Evolutionary conservation across 2,113 vertebrate genomes (phyloP).

Genomic region (Hydrochoerus hydrochaeris): DNA sequence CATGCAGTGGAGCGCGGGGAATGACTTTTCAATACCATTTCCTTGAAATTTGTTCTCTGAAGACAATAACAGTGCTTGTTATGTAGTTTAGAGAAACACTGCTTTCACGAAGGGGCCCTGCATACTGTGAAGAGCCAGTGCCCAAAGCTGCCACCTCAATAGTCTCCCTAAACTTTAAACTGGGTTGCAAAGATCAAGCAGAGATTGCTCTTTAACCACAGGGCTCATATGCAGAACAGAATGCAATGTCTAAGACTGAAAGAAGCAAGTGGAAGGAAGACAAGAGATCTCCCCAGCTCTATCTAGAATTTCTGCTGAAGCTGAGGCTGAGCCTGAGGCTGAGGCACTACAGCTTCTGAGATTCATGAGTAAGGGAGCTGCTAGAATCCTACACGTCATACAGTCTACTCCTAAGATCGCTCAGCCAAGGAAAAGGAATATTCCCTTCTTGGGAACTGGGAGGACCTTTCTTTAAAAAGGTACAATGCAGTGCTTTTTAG

Average conservation of each 20-base stretch:
- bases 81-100: background rate
- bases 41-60: background rate
- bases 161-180: background rate
- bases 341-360: background rate
- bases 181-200: background rate
- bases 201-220: slow-evolving; percentile 38
- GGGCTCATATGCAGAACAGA: background rate
- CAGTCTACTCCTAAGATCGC: background rate
- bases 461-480: background rate
- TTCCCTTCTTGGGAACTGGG: background rate
- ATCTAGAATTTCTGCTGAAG: background rate
- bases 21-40: slow-evolving; percentile 29
- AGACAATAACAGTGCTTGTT: background rate
- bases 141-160: rapidly evolving
- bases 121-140: background rate
- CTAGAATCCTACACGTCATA: background rate
- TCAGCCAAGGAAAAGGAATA: background rate
- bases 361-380: background rate
- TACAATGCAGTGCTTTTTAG: background rate
- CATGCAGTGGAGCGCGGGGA: background rate
- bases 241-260: background rate
- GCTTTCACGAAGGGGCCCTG: background rate
- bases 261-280: background rate
- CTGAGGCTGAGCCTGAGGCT: background rate
- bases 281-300: background rate